Base-by-base conservation (phyloP, 2,113 vertebrate genomes). In the Hypanus sabinus region DNA sequence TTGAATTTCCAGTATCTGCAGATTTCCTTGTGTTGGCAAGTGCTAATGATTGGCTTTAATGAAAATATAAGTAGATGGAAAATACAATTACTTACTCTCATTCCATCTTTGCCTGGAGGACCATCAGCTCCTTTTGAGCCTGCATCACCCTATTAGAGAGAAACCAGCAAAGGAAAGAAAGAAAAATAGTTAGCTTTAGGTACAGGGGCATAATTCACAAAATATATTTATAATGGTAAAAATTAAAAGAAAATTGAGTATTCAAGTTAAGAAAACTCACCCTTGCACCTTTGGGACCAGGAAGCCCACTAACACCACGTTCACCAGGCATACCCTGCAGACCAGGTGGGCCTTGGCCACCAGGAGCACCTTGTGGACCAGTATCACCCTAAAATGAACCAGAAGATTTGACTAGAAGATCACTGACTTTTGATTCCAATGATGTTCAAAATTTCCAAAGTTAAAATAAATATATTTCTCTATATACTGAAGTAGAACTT, bases 301-400 rank as follows among this genome's bases (percentile, higher is more conserved):
- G 97, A 94, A 98, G 96, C 77, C 99, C 99, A 93, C 96, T 94
- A 95, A 98, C 95, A 95, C 99, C 99, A 24, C 99, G 98, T 94
- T 99, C 99, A 95, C 99, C 99, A 0, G 98, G 98, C 99, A 99
- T 99, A 93, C 99, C 99, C 97, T 99, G 99, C 96, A 99, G 97
- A 96, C 99, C 99, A 10, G 97, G 96, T 94, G 97, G 94, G 1
- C 99, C 99, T 9, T 96, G 96, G 95, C 68, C 96, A 70, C 99
- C 99, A 0, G 98, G 97, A 95, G 97, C 96, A 96, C 99, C 99
- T 27, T 94, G 96, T 94, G 97, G 97, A 96, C 99, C 99, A 95
- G 98, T 94, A 96, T 99, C 99, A 95, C 99, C 99, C 99, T 99
- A 95, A 5, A 94, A 68, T n/a, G 94, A 94, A 30, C 95, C n/a